Evolutionary conservation across 1,140 invertebrate genomes (phyloP).

Genomic region (Drosophila arawakana): DNA sequence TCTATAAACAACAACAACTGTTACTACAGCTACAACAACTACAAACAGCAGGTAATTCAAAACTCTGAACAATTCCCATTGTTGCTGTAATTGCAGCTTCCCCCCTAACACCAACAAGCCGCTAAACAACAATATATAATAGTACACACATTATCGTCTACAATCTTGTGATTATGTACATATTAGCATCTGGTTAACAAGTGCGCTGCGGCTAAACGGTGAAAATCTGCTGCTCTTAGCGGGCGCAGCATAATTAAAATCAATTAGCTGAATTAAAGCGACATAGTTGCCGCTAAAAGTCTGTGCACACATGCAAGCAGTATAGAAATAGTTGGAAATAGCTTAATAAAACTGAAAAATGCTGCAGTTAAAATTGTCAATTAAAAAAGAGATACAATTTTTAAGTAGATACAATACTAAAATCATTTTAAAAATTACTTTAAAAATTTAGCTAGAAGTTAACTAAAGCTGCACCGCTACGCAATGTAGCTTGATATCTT

Average conservation of each 20-base stretch:
- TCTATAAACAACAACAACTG: conserved; percentile 44
- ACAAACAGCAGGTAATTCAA: conserved; percentile 68
- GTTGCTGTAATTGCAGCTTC: conserved; percentile 57
- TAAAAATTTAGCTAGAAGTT: no score
- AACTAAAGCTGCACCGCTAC: no score
- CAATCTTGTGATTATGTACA: conserved; percentile 40
- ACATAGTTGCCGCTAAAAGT: conserved; percentile 57
- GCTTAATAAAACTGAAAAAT: background rate
- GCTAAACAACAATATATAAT: background rate
- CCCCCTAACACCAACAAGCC: conserved; percentile 2
- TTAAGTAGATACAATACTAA: no score
- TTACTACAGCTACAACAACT: conserved; percentile 37
- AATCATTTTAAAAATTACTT: no score
- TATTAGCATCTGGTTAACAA: conserved; percentile 80
- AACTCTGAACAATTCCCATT: conserved; percentile 66
- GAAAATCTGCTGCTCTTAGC: conserved; percentile 71
- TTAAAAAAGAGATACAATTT: no score
- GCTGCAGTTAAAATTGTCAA: no score
- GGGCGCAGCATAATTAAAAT: conserved; percentile 75
- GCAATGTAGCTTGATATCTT: no score
- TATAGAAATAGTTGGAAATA: background rate
- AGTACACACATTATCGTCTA: conserved; percentile 1
- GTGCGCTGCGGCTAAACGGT: conserved; percentile 77
- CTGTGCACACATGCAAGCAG: conserved; percentile 10
- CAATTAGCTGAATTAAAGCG: conserved; percentile 67